Conservation (phyloP, 1,140 invertebrate species). For the Rhopalosiphum padi region DNA sequence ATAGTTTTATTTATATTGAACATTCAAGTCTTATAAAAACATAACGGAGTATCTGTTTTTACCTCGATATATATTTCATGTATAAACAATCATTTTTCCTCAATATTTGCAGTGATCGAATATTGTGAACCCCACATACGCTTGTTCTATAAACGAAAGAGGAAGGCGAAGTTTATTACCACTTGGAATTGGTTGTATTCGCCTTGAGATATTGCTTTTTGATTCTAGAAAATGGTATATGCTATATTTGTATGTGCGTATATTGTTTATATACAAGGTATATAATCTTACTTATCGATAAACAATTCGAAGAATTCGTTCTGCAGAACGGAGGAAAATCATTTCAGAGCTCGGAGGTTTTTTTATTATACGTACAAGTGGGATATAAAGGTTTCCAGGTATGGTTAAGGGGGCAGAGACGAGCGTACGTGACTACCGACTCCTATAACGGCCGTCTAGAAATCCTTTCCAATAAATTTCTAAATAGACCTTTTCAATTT, state of each 20-base stretch:
- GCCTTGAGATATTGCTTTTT: conserved; percentile 54
- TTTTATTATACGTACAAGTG: conserved; percentile 35
- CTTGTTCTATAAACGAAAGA: background rate
- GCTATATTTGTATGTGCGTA: conserved; percentile 25
- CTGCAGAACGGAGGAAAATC: conserved; percentile 24
- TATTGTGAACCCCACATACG: conserved; percentile 31
- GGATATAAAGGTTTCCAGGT: conserved; percentile 28
- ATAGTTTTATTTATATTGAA: background rate
- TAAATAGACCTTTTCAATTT: conserved; percentile 46
- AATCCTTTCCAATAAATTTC: conserved; percentile 53
- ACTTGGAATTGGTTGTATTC: conserved; percentile 34
- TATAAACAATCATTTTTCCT: conserved; percentile 29
- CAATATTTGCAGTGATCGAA: conserved; percentile 40
- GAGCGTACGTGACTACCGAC: conserved; percentile 16
- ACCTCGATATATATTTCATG: background rate
- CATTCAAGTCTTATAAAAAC: background rate
- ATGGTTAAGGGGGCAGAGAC: background rate
- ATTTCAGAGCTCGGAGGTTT: conserved; percentile 18
- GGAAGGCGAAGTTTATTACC: conserved; percentile 43
- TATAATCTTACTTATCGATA: conserved; percentile 45
- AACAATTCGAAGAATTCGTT: conserved; percentile 45
- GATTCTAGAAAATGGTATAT: conserved; percentile 48
- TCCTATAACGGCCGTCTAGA: conserved; percentile 38
- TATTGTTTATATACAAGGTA: conserved; percentile 14
- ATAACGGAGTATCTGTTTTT: conserved; percentile 15